Percentiles rank a stretch among this genome's conserved stretches.
phyloP scores from a whole-genome alignment of 2,888 invertebrate species.

The Scaptomyza cyrtandrae region DNA sequence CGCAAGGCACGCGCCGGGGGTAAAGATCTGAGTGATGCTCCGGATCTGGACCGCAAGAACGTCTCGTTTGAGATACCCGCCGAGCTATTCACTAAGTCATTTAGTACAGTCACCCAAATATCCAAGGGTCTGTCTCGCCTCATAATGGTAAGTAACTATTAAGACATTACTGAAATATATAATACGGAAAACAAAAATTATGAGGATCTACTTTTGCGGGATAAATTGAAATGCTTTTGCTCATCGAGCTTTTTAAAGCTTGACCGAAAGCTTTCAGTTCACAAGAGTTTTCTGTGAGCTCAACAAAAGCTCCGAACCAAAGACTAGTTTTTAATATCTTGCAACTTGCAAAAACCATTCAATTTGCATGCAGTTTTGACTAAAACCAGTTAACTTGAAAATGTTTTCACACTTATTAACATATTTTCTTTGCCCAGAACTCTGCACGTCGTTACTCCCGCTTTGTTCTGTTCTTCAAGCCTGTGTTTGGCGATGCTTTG shows the following conservation, averaged over 20 bases:
- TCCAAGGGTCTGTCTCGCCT: conserved; percentile 87
- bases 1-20: conserved; percentile 65
- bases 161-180: neutral
- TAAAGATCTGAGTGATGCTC: conserved; percentile 85
- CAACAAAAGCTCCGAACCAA: neutral
- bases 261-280: neutral
- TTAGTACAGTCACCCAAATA: conserved; percentile 86
- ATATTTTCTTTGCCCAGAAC: conserved; percentile 86
- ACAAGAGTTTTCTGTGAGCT: neutral
- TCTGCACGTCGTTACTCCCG: conserved; percentile 90
- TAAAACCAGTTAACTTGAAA: too few relatives aligned
- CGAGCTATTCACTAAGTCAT: conserved; percentile 86
- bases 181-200: neutral
- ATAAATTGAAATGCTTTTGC: neutral
- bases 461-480: conserved; percentile 90
- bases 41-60: conserved; percentile 85
- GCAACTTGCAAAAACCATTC: too few relatives aligned
- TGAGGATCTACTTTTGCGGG: neutral
- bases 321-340: neutral
- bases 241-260: conserved; percentile 1
- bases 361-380: too few relatives aligned
- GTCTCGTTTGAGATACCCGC: conserved; percentile 87
- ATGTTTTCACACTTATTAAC: neutral
- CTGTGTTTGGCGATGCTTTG: conserved; percentile 89
- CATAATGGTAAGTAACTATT: conserved; percentile 86